These are phyloP conservation scores for Tricholauxania praeusta DNA, from an alignment of 2,888 invertebrate species.

Conservation along the genomic window DNA sequence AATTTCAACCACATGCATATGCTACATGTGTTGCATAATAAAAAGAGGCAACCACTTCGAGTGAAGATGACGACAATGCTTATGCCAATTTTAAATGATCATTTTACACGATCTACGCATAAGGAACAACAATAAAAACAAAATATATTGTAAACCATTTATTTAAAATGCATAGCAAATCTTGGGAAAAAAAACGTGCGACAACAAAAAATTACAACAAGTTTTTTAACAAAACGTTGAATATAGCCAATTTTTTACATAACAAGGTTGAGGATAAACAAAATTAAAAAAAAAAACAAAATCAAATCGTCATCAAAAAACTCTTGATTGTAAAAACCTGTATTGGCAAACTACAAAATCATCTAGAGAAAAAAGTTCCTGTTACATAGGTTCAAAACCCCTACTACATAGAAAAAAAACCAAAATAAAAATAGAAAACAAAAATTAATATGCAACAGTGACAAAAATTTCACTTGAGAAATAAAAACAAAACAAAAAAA, in stretches of 20 bases:
- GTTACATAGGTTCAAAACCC: not conserved
- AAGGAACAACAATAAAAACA: no score
- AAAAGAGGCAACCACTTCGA: no score
- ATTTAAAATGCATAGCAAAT: conserved; percentile 5
- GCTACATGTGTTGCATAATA: no score
- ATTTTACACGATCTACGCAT: no score
- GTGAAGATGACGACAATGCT: no score
- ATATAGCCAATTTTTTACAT: conserved; percentile 45
- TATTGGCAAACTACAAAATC: not conserved
- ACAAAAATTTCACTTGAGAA: not conserved
- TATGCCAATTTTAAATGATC: no score
- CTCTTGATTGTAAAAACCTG: no score
- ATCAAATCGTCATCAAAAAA: not conserved
- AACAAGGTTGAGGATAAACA: conserved; percentile 58
- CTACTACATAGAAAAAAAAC: not conserved
- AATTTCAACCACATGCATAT: no score
- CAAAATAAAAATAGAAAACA: not conserved
- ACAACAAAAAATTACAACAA: not conserved
- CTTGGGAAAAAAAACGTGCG: conserved; percentile 9
- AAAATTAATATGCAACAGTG: conserved; percentile 1
- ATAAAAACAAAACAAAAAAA: conserved; percentile 1
- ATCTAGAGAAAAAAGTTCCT: not conserved
- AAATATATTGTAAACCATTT: not conserved
- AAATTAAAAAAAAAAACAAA: not conserved
- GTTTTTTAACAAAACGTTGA: not conserved